A percentile compares a stretch with the other conserved stretches of the same genome.
phyloP scores from a whole-genome alignment of 2,888 invertebrate species.

The Lepeophtheirus nordmannii region DNA sequence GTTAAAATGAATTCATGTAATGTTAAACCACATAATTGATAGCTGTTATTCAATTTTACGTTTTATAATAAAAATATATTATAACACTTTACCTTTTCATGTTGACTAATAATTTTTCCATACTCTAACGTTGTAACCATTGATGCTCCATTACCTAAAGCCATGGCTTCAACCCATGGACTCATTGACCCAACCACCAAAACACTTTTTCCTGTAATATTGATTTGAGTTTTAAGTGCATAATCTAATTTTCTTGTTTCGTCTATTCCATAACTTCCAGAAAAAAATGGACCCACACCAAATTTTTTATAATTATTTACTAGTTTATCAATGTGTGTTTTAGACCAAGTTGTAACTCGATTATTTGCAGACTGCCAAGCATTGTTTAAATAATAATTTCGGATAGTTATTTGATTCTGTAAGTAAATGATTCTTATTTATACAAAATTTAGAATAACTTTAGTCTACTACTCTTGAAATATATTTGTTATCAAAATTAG shows the following conservation, averaged over 20 bases:
- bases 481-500: too few relatives aligned
- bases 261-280: not conserved
- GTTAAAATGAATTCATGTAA: too few relatives aligned
- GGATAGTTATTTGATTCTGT: not conserved
- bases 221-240: not conserved
- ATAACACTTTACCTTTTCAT: not conserved
- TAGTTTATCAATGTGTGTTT: not conserved
- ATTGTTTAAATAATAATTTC: not conserved
- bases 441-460: too few relatives aligned
- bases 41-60: not conserved
- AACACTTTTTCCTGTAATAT: not conserved
- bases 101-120: not conserved
- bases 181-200: not conserved
- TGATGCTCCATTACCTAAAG: not conserved
- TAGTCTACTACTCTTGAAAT: too few relatives aligned
- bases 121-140: not conserved
- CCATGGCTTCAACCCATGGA: not conserved
- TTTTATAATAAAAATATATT: not conserved
- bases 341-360: not conserved
- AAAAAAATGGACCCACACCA: not conserved
- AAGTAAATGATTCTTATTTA: not conserved
- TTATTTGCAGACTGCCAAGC: not conserved
- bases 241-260: not conserved
- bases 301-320: not conserved
- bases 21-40: not conserved